These are phyloP conservation scores for Copidosoma aretas DNA, from an alignment of 2,888 invertebrate species.

Conservation along the genomic window DNA sequence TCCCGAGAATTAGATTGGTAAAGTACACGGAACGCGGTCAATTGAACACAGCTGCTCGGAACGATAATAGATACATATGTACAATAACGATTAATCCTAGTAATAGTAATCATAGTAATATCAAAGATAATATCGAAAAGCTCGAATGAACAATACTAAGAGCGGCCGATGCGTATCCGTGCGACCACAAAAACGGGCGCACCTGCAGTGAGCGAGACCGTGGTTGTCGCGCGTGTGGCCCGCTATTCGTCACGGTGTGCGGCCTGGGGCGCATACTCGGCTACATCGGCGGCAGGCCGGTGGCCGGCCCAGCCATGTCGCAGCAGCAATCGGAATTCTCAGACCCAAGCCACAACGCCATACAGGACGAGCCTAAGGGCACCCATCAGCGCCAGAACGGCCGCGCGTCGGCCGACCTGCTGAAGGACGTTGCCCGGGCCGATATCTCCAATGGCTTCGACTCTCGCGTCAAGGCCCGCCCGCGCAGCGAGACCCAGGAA, in stretches of 20 bases:
- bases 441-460: constrained; percentile 39
- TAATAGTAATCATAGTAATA: too few species aligned
- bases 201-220: not conserved
- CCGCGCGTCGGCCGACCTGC: constrained; percentile 42
- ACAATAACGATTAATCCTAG: too few species aligned
- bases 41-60: constrained; percentile 4
- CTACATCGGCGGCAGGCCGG: constrained; percentile 62
- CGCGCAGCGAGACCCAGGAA: constrained; percentile 45
- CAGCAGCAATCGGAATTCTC: too few species aligned
- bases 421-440: constrained; percentile 15
- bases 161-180: too few species aligned
- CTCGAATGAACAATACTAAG: too few species aligned
- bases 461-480: not conserved
- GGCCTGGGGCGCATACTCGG: constrained; percentile 60
- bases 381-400: constrained; percentile 53
- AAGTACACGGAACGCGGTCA: constrained; percentile 10
- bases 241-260: constrained; percentile 58
- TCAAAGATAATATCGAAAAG: too few species aligned
- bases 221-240: constrained; percentile 15
- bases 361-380: constrained; percentile 42
- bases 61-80: not conserved
- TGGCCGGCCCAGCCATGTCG: constrained; percentile 59
- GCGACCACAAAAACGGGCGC: too few species aligned
- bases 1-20: not conserved
- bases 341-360: constrained; percentile 44